Base-by-base conservation (phyloP, 2,113 vertebrate species). In the Neopipo cinnamomea region DNA sequence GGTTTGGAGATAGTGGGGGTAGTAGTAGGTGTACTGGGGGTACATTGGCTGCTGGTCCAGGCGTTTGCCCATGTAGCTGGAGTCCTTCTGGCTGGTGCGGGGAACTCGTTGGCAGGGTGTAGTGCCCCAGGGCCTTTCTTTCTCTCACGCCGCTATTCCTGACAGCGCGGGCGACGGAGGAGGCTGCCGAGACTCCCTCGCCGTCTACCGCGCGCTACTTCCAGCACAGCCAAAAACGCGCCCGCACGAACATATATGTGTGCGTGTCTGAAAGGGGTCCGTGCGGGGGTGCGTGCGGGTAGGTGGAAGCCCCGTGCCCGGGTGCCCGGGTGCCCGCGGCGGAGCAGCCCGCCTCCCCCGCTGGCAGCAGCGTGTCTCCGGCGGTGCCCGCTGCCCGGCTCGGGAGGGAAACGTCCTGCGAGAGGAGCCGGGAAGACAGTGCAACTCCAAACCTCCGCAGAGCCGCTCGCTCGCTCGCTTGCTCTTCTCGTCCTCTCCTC, bases 1-100 rank as follows among this genome's bases (percentile, higher is more conserved):
- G 98, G 98, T 99, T 98, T 99, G 99, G 97, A 99, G 98, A 98
- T 99, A 99, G 97, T 99, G 99, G 97, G 99, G 99, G 97, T 99
- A 99, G 98, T 99, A 99, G 98, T 99, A 99, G 97, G 99, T 99
- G 99, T 99, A 99, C 99, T 99, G 99, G 97, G 99, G 99, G 99
- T 99, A 99, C 99, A 99, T 99, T 99, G 98, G 99, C 97, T 99
- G 99, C 98, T 99, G 99, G 97, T 99, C 99, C 99, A 99, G 98
- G 98, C 99, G 99, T 99, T 99, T 99, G 99, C 99, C 99, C 99
- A 99, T 99, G 99, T 99, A 99, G 99, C 99, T 99, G 99, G 98
- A 99, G 98, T 99, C 99, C 97, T 98, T 98, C 98, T 98, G 98
- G 98, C 98, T 97, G 98, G 98, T 97, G 98, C 98, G 98, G 98